phyloP scores from a whole-genome alignment of 1,140 invertebrate species.

The Heliothis virescens region DNA sequence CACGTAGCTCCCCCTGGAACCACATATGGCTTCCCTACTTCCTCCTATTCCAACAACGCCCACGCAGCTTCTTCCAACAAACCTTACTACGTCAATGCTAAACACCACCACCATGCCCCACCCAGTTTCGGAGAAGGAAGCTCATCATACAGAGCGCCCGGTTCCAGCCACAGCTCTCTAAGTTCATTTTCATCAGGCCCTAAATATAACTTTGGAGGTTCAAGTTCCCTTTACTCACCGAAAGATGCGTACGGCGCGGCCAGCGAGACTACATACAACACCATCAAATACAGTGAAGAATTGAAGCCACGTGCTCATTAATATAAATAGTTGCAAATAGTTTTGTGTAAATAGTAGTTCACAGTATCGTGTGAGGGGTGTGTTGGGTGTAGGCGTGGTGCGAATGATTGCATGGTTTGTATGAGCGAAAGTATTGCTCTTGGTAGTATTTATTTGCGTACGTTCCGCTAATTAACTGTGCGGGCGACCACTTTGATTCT shows the following conservation, averaged over 20 bases:
- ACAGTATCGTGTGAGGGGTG: constrained; percentile 52
- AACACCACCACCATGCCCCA: constrained; percentile 62
- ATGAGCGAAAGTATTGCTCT: constrained; percentile 63
- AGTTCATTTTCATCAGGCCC: constrained; percentile 73
- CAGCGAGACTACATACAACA: constrained; percentile 79
- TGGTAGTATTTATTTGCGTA: constrained; percentile 72
- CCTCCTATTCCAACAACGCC: constrained; percentile 62
- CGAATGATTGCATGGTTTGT: constrained; percentile 53
- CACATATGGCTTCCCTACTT: constrained; percentile 67
- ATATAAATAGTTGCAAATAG: constrained; percentile 24
- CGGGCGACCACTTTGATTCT: constrained; percentile 53
- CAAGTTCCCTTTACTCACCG: constrained; percentile 69
- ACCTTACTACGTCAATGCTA: constrained; percentile 72
- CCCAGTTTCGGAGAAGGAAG: constrained; percentile 68
- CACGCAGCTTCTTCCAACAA: constrained; percentile 71
- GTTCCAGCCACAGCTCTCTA: constrained; percentile 65
- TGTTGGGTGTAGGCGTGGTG: constrained; percentile 48
- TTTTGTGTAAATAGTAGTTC: constrained; percentile 65
- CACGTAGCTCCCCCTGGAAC: constrained; percentile 68
- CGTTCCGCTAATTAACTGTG: constrained; percentile 67
- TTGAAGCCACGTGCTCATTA: constrained; percentile 75
- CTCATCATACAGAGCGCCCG: constrained; percentile 67
- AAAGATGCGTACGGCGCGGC: constrained; percentile 75
- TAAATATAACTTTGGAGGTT: constrained; percentile 76
- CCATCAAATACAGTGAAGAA: constrained; percentile 82